Evolutionary conservation across 1,140 invertebrate species (phyloP), one percentile per base, ranked within the genome.

Genomic region (Chymomyza costata): DNA sequence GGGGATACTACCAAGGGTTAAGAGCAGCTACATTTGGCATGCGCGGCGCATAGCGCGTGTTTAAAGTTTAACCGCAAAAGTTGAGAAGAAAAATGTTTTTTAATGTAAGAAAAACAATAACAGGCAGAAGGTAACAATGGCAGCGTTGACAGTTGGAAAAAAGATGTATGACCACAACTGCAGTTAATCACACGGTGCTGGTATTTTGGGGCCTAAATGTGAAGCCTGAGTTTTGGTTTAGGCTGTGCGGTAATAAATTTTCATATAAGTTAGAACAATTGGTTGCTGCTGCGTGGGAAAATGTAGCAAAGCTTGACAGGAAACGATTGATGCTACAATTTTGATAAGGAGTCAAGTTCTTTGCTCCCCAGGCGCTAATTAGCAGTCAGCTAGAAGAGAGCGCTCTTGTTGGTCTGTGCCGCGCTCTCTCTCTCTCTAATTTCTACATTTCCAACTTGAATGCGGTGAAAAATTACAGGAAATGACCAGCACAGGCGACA

Each of bases 21-120:
- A n/a, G n/a, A n/a, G n/a, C n/a, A n/a, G n/a, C n/a, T n/a, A n/a
- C 67, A 78, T 78, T 81, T 74, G 56, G 74, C 73, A 80, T 81
- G 73, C 74, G 60, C 59, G 43, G 73, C 64, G 62, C 65, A 76
- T 74, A 44, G 70, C 70, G 70, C 70, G 71, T 66, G 62, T 78
- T 76, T 59, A 66, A 78, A 73, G 57, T 73, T 70, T 71, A 49
- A 60, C 67, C 67, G 66, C 56, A 65, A 65, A 28, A 65, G 65
- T 65, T 18, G 40, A 35, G 52, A 5, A 28, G 10, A 54, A 50
- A 58, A 64, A 57, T 52, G 54, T 56, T 60, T 48, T 45, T 52
- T 65, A 47, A 51, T 50, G 48, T 48, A 70, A 80, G 63, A 65
- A 78, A 78, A 78, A 76, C 67, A 78, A 78, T 78, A 71, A 78